Evolutionary conservation across 2,797 vertebrate species (phyloP), one percentile per base, ranked within the genome.

Genomic region (Anisognathus igniventris): DNA sequence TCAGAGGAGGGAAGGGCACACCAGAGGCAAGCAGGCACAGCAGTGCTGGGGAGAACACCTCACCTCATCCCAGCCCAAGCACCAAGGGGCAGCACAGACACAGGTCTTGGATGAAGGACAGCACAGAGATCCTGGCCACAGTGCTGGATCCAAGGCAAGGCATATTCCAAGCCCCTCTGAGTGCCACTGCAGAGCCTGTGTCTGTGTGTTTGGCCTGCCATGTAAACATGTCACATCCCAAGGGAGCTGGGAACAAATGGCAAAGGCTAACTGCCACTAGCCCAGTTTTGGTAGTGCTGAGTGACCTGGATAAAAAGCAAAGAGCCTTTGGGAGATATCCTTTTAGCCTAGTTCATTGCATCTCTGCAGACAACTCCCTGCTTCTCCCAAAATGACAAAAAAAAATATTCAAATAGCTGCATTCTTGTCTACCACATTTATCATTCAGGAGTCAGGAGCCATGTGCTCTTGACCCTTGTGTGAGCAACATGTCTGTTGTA

Each of bases 261-360:
- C 54, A 39, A 80, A 25, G 33, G 48, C 47, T 68, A 56, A 25
- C 47, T 39, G 33, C 33, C 23, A 53, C 40, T 15, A 92, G 75
- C 75, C 68, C 79, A 68, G 33, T 91, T 94, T 70, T 76, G 33
- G 57, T 65, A 40, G n/a, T 14, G 40, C 68, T 17, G 45, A 75
- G 45, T 42, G 82, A 86, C 86, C 90, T 73, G 81, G 39, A 89
- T 94, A 95, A 44, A 72, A 94, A 58, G 14, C 35, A 44, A 89
- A 56, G 85, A 72, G 62, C 74, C 70, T 93, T 88, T 2, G 3
- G 61, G 78, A 70, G 50, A 83, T 74, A 64, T 62, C 48, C 44
- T 93, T 78, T 47, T 40, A 78, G 85, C 47, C 85, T 79, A 78
- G 37, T 54, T 92, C 83, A 64, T 15, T 35, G 51, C 56, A 40